These are phyloP conservation scores for Lycopodina hypogea DNA, from an alignment of 37 sponge, comb jelly and placozoan species.

Conservation along the genomic window DNA sequence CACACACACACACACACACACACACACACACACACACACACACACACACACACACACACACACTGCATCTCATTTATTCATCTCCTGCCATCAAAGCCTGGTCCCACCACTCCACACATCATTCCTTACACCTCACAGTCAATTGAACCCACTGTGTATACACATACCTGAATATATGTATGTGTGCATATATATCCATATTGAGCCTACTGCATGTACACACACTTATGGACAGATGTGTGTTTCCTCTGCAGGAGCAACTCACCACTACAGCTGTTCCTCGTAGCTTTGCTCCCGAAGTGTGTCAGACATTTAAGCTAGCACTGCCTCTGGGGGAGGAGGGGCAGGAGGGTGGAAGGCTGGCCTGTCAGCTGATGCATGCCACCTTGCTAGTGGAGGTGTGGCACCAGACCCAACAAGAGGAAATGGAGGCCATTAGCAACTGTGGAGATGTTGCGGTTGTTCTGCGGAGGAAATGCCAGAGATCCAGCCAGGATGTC, in stretches of 20 bases:
- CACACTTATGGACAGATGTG: neutral
- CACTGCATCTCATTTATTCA: neutral
- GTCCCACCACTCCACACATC: neutral
- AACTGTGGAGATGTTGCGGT: neutral
- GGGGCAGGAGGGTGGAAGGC: neutral
- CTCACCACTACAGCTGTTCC: conserved; percentile 63
- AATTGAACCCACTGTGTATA: neutral
- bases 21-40: too few relatives aligned
- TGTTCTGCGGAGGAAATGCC: conserved; percentile 22
- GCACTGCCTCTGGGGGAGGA: conserved; percentile 44
- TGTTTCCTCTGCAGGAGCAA: conserved; percentile 10
- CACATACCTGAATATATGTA: neutral
- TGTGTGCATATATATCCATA: neutral
- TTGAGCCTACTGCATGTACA: neutral
- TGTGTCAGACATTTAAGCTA: conserved; percentile 61
- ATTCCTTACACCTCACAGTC: neutral
- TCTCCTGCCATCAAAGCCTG: neutral
- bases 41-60: neutral
- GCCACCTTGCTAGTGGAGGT: conserved; percentile 44
- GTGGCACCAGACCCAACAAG: conserved; percentile 41
- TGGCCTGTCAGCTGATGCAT: conserved; percentile 39
- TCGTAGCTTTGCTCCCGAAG: conserved; percentile 69
- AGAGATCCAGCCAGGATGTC: conserved; percentile 34
- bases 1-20: too few relatives aligned
- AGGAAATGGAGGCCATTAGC: neutral